A percentile compares a stretch with the other conserved stretches of the same genome.
These are phyloP conservation scores for Coreoperca whiteheadi DNA, from an alignment of 2,113 vertebrate species.

Conservation along the genomic window DNA sequence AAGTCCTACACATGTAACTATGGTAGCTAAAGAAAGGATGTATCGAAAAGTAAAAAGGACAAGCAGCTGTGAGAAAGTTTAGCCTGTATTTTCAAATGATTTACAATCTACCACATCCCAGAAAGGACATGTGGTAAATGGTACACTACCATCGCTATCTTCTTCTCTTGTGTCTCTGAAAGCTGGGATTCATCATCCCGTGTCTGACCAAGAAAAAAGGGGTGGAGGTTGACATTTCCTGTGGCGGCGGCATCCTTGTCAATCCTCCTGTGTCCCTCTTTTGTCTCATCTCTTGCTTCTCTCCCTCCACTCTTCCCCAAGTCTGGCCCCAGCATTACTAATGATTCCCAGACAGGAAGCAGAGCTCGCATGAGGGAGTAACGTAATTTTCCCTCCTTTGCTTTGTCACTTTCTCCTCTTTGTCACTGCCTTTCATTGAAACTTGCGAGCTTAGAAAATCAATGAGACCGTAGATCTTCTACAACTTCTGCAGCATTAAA, in stretches of 20 bases:
- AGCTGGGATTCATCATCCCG: conserved; percentile 58
- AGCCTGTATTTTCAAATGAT: conserved; percentile 20
- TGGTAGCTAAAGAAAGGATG: not conserved
- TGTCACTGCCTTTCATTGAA: conserved; percentile 37
- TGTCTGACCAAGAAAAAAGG: conserved; percentile 32
- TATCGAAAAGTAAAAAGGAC: not conserved
- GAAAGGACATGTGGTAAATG: conserved; percentile 15
- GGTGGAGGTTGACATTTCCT: conserved; percentile 67
- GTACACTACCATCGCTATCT: conserved; percentile 1
- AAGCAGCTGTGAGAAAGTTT: conserved; percentile 17
- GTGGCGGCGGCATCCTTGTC: conserved; percentile 53
- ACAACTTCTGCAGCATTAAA: not conserved
- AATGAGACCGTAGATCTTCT: not conserved
- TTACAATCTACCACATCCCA: conserved; percentile 21
- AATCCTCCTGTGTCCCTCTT: conserved; percentile 50
- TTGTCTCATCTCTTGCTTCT: conserved; percentile 47
- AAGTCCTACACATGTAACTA: not conserved
- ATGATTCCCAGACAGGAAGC: conserved; percentile 81
- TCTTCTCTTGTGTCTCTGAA: conserved; percentile 25
- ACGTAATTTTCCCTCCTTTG: conserved; percentile 52
- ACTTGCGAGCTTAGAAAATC: conserved; percentile 14
- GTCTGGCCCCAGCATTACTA: conserved; percentile 68
- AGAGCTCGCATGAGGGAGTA: conserved; percentile 55
- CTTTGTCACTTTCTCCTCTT: conserved; percentile 59
- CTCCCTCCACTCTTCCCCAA: conserved; percentile 20